phyloP scores from a whole-genome alignment of 2,797 vertebrate genomes.

The Aythya fuligula region DNA sequence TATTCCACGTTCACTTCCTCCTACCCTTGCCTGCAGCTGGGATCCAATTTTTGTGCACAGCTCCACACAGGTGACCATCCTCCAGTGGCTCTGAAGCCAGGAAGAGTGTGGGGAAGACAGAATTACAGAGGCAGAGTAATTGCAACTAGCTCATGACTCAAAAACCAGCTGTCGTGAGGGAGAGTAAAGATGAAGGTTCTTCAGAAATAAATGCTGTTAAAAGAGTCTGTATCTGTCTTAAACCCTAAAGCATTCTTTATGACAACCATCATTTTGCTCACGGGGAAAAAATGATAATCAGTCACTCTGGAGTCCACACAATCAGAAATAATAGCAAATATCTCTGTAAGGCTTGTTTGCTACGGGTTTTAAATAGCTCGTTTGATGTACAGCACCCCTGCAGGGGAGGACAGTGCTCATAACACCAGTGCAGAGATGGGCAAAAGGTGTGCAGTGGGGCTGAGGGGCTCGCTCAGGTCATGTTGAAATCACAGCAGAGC shows the following conservation, averaged over 20 bases:
- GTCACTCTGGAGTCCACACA: background rate
- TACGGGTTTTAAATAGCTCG: background rate
- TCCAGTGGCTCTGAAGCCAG: slow-evolving; percentile 38
- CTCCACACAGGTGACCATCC: slow-evolving; percentile 66
- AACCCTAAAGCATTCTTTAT: slow-evolving; percentile 36
- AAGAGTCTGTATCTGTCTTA: slow-evolving; percentile 50
- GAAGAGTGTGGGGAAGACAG: slow-evolving; percentile 58
- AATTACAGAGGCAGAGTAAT: slow-evolving; percentile 68
- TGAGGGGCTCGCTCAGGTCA: fast-evolving
- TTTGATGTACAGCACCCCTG: background rate
- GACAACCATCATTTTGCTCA: slow-evolving; percentile 56
- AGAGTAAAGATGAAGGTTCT: slow-evolving; percentile 49
- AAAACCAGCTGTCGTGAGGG: slow-evolving; percentile 49
- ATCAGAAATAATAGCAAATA: slow-evolving; percentile 30
- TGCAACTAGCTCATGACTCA: slow-evolving; percentile 62
- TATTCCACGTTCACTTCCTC: slow-evolving; percentile 68
- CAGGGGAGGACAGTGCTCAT: background rate
- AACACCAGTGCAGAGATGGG: background rate
- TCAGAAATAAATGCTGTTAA: slow-evolving; percentile 53
- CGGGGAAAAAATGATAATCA: slow-evolving; percentile 27
- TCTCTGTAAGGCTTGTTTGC: slow-evolving; percentile 15
- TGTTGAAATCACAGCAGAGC: background rate
- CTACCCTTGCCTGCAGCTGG: slow-evolving; percentile 64
- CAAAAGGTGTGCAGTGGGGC: background rate
- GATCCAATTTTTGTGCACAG: slow-evolving; percentile 45